Conservation (phyloP, 2,888 invertebrate species). For the Sinohyriopsis cumingii region DNA sequence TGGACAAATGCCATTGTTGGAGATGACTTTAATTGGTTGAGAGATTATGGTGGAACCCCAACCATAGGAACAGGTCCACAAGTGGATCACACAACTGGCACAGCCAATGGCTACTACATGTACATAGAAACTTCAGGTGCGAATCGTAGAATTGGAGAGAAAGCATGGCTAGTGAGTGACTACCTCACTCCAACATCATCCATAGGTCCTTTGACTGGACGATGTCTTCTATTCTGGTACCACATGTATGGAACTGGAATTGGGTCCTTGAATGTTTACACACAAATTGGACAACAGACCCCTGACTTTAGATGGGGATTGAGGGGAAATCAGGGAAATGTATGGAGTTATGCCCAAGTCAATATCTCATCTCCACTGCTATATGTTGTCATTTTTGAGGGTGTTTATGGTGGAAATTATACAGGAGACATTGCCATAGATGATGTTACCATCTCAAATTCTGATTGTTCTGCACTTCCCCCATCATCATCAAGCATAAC, state of each 20-base stretch:
- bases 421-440: constrained; percentile 68
- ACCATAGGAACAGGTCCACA: constrained; percentile 56
- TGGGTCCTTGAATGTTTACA: constrained; percentile 60
- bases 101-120: constrained; percentile 59
- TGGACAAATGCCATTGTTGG: constrained; percentile 51
- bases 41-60: constrained; percentile 58
- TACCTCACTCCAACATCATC: constrained; percentile 35
- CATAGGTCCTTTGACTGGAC: constrained; percentile 22
- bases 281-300: constrained; percentile 30
- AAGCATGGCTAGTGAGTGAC: constrained; percentile 72
- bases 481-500: constrained; percentile 16
- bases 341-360: constrained; percentile 52
- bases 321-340: constrained; percentile 55
- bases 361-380: constrained; percentile 19
- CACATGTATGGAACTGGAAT: constrained; percentile 64
- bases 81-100: constrained; percentile 57
- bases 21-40: constrained; percentile 67
- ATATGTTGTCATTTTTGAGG: constrained; percentile 62
- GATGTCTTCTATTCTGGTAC: constrained; percentile 63
- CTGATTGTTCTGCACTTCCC: constrained; percentile 35
- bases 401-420: constrained; percentile 53
- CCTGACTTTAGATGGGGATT: constrained; percentile 32
- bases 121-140: constrained; percentile 74
- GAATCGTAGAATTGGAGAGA: constrained; percentile 74
- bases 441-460: constrained; percentile 50